Percentiles rank a stretch among this genome's conserved stretches.
Evolutionary conservation across 37 sponge, comb jelly and placozoan genomes (phyloP).

Genomic region (Axinella damicornis): DNA sequence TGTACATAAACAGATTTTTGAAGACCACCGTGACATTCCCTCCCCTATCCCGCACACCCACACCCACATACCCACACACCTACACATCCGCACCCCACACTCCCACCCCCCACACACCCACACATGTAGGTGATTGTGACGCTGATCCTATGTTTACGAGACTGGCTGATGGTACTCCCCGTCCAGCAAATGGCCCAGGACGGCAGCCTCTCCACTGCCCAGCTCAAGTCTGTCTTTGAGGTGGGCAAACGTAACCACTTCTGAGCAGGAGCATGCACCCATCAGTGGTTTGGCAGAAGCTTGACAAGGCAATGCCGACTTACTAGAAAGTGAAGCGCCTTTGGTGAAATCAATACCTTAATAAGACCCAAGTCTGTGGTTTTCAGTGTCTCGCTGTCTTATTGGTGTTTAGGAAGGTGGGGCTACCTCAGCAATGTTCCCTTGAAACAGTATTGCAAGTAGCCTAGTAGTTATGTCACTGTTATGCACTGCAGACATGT

Average conservation of each 20-base stretch:
- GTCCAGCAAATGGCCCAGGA: constrained; percentile 1
- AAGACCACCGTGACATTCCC: neutral
- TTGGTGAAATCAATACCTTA: no score
- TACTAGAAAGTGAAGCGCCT: no score
- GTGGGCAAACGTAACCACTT: constrained; percentile 19
- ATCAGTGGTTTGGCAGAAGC: no score
- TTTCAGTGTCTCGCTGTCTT: no score
- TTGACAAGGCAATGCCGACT: no score
- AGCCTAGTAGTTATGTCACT: no score
- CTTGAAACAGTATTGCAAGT: no score
- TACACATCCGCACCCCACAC: neutral
- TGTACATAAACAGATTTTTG: neutral
- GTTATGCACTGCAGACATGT: no score
- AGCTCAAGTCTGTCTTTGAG: constrained; percentile 28
- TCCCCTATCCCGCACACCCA: neutral
- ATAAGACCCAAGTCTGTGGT: no score
- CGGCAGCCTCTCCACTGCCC: neutral
- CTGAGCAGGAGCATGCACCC: no score
- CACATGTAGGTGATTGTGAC: constrained; percentile 44
- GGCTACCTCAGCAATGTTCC: no score
- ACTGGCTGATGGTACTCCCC: constrained; percentile 76
- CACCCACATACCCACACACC: neutral
- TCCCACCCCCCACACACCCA: neutral
- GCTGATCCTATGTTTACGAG: constrained; percentile 67
- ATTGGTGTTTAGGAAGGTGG: no score